Percentiles rank a stretch among this genome's conserved stretches.
Conservation (phyloP, 2,113 vertebrate species). For the Siniperca chuatsi region DNA sequence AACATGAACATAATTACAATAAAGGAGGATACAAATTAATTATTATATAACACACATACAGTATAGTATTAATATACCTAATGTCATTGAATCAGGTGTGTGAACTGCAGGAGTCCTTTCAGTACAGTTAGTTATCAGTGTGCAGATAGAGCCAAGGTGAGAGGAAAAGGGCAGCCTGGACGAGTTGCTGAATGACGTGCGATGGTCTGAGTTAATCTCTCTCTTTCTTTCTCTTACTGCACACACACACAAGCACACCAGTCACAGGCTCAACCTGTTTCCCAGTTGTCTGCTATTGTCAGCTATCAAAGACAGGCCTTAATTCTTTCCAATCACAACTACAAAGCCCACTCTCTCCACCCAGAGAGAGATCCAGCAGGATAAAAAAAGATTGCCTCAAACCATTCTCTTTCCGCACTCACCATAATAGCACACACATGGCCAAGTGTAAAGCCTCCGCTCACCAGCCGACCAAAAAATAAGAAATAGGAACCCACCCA, state of each 20-base stretch:
- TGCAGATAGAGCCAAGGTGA: conserved; percentile 38
- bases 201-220: conserved; percentile 50
- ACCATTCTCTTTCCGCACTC: conserved; percentile 59
- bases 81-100: neutral
- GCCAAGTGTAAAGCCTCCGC: conserved; percentile 36
- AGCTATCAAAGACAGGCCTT: conserved; percentile 68
- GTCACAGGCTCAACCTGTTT: conserved; percentile 56
- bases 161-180: conserved; percentile 17
- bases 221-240: conserved; percentile 21
- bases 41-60: neutral
- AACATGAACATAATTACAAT: neutral
- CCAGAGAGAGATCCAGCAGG: conserved; percentile 73
- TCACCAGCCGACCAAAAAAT: conserved; percentile 23
- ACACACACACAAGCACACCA: conserved; percentile 27
- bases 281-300: conserved; percentile 66
- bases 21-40: neutral
- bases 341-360: conserved; percentile 75
- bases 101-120: conserved; percentile 15
- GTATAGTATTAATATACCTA: neutral
- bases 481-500: conserved; percentile 40
- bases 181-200: conserved; percentile 42
- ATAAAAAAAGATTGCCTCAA: conserved; percentile 72
- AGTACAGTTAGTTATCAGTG: conserved; percentile 29
- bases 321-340: conserved; percentile 79
- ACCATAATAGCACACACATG: conserved; percentile 30